Evolutionary conservation across 2,888 invertebrate species (phyloP), one percentile per base, ranked within the genome.

Genomic region (Volucella bombylans): DNA sequence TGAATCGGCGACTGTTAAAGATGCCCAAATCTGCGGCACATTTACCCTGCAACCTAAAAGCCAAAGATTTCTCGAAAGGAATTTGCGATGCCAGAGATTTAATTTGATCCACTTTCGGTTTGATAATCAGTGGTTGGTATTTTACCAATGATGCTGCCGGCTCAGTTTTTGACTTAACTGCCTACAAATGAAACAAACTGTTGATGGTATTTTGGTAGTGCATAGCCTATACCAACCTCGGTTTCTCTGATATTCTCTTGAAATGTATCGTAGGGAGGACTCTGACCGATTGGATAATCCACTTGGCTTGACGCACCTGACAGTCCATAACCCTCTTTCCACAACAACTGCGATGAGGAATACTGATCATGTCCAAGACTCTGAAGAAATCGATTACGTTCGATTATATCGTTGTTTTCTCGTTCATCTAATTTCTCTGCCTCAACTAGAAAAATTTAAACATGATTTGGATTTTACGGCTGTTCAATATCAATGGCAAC

Each of bases 1-100:
- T 94, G 82, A 94, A 94, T 80, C 95, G 94, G 0, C 95, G 93
- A 38, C 95, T 94, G 87, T 94, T 93, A 61, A 93, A 92, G 9
- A 95, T 91, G 0, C 93, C 93, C 89, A 94, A 89, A 88, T 95
- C 95, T 1, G 89, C 88, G 10, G 94, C 90, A 88, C 91, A 93
- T 0, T 91, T 89, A 0, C 93, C 92, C 11, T 87, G 86, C 6
- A 90, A 54, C 2, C 87, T 85, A 55, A 83, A 78, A 1, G 89
- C 88, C n/a, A 91, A 87, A 0, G 92, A 92, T 2, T 89, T 88
- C 4, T 88, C 87, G 10, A 92, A 87, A 0, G 93, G 93, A 38
- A 93, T 89, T 2, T 91, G 89, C 31, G 91, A 90, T 0, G 91
- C 91, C 10, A 90, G 89, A 23, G 91, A 89, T 87, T 92, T 92